Conservation (phyloP, 2,113 vertebrate genomes). For the Indicator maculatus region DNA sequence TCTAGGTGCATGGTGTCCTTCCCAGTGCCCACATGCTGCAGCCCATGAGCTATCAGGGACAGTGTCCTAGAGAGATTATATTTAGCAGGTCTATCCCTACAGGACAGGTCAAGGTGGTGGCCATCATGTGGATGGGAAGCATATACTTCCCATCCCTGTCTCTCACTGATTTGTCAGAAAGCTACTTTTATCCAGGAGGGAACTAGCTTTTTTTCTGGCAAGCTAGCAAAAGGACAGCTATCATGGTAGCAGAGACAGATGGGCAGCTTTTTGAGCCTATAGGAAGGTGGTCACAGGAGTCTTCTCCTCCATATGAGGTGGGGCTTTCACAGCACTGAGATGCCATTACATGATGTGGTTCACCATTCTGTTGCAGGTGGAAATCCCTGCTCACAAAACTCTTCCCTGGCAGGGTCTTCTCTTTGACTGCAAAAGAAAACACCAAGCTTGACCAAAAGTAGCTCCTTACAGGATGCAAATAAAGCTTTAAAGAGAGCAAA, state of each 20-base stretch:
- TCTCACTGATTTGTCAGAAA: not conserved
- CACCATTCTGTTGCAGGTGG: not conserved
- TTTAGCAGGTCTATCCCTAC: not conserved
- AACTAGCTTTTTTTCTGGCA: not conserved
- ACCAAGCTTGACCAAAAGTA: not conserved
- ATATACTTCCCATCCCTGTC: not conserved
- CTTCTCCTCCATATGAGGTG: not conserved
- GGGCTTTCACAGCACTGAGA: not conserved
- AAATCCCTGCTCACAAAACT: not conserved
- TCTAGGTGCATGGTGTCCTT: not conserved
- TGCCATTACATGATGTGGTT: not conserved
- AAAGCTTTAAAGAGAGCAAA: not conserved
- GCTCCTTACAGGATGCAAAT: not conserved
- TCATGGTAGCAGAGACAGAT: not conserved
- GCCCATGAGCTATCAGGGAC: not conserved
- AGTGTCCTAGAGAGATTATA: not conserved
- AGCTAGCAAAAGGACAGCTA: not conserved
- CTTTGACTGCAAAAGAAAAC: not conserved
- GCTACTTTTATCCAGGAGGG: not conserved
- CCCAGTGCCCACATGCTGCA: not conserved
- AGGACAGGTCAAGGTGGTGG: not conserved
- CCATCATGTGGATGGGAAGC: not conserved
- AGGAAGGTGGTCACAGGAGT: not conserved
- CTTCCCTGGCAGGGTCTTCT: not conserved
- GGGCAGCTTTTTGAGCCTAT: not conserved